Evolutionary conservation across 92 coral and sea anemone genomes (phyloP), one percentile per base, ranked within the genome.

Genomic region (Phenganax marumi): DNA sequence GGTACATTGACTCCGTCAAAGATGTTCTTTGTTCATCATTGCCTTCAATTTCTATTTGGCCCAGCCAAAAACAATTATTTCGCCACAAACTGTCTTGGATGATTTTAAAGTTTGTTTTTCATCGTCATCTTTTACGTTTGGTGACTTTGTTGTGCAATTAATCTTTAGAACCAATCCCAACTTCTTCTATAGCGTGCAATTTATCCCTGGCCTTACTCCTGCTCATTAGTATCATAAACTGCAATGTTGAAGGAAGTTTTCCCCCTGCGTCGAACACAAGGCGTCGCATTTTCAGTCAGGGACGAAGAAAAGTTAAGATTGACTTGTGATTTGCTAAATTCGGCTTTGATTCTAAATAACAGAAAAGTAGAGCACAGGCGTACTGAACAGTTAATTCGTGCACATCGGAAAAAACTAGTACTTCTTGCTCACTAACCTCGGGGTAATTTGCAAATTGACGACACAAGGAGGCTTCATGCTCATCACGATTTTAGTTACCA

Each of bases 401-500:
- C 23, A 63, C 3, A 19, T 68, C n/a, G 0, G 73, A 6, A 17
- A 25, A 22, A 24, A 16, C n/a, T 23, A 66, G 50, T 23, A 9
- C 9, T 19, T 26, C 13, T 68, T 25, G 12, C 51, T 25, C 43
- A 26, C 14, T 7, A 58, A 77, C 82, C 72, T 77, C 50, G 82
- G 82, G n/a, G 82, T 77, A 19, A 77, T 77, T 24, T 77, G 82
- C 12, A 77, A 65, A 60, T 39, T 77, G 43, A 61, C 68, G 10
- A 76, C 71, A 56, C 82, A 77, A 26, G 82, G 87, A 25, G 93
- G 81, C 65, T 92, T 97, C 75, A 86, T 77, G 68, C 90, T 92
- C 7, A 90, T 80, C 73, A 92, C 55, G 71, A 94, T 83, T 89
- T 92, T 92, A 76, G 98, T 89, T 12, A 94, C 97, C 52, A 94